phyloP scores from a whole-genome alignment of 2,113 vertebrate genomes.

The Macaca mulatta region DNA sequence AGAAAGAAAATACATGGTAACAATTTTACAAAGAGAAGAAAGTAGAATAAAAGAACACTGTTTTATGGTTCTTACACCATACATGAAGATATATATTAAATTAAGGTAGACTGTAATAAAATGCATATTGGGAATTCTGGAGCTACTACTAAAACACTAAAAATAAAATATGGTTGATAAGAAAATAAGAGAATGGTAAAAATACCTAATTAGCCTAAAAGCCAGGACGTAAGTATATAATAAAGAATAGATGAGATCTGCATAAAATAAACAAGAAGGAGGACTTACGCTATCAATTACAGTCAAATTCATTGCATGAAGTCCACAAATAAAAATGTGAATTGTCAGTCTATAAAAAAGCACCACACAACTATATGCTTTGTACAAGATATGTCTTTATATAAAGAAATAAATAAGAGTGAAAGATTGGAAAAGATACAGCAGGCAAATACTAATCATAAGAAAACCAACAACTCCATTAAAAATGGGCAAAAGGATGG shows the following conservation, averaged over 20 bases:
- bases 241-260: background rate
- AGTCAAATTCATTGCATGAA: background rate
- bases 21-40: background rate
- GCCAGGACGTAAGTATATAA: background rate
- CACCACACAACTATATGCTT: background rate
- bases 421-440: background rate
- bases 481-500: background rate
- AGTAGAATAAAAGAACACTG: background rate
- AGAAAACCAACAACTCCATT: background rate
- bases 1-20: background rate
- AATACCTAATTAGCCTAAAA: background rate
- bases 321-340: background rate
- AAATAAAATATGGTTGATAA: background rate
- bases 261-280: background rate
- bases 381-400: background rate
- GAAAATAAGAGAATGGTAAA: background rate
- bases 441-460: background rate
- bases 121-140: background rate
- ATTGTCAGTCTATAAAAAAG: background rate
- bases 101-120: background rate
- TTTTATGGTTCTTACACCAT: background rate
- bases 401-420: background rate
- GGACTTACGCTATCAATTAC: background rate
- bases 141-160: background rate
- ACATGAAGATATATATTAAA: background rate